A percentile compares a stretch with the other conserved stretches of the same genome.
These are phyloP conservation scores for Sander lucioperca DNA, from an alignment of 2,113 vertebrate genomes.

Conservation along the genomic window DNA sequence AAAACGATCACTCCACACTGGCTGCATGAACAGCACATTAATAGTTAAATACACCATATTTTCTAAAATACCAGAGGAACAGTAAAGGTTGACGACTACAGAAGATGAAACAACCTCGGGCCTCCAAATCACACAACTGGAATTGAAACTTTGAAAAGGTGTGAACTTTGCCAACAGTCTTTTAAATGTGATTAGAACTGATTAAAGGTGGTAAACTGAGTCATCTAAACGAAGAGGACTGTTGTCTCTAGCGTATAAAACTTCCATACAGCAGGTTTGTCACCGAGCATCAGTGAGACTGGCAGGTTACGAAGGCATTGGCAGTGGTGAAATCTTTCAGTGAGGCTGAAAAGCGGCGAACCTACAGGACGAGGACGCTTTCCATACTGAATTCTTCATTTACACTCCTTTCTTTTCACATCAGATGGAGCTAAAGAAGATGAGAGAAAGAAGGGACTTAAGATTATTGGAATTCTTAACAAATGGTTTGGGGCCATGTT, in stretches of 20 bases:
- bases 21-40: conserved; percentile 48
- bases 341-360: conserved; percentile 16
- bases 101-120: conserved; percentile 14
- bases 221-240: neutral
- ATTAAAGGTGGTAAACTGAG: neutral
- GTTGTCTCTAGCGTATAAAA: conserved; percentile 7
- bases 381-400: conserved; percentile 37
- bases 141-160: conserved; percentile 7
- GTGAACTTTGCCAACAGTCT: neutral
- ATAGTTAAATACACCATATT: conserved; percentile 21
- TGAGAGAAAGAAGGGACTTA: conserved; percentile 51
- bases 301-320: conserved; percentile 63
- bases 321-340: conserved; percentile 64
- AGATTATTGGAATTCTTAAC: neutral
- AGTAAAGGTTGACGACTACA: conserved; percentile 18
- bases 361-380: conserved; percentile 20
- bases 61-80: conserved; percentile 39
- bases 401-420: conserved; percentile 43
- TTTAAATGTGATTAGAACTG: neutral
- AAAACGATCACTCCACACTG: conserved; percentile 61
- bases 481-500: neutral
- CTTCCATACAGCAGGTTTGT: conserved; percentile 29
- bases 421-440: conserved; percentile 62
- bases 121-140: conserved; percentile 30
- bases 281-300: conserved; percentile 31